Conservation (phyloP, 2,888 invertebrate species). For the Anaspis maculata region DNA sequence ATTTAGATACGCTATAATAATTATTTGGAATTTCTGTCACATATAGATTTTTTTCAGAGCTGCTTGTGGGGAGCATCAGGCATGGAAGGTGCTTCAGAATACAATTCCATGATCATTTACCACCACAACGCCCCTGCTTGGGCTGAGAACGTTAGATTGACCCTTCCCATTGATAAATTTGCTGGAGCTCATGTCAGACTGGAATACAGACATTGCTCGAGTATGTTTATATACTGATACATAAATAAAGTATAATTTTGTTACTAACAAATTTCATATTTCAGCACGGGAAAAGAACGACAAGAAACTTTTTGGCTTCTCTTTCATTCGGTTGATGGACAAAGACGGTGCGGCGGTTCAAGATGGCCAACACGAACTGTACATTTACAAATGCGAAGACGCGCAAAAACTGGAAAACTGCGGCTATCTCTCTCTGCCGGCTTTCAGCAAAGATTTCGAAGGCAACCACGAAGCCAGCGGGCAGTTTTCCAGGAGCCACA, state of each 20-base stretch:
- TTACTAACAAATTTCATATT: conserved; percentile 23
- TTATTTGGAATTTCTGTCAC: too few species aligned
- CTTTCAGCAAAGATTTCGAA: conserved; percentile 55
- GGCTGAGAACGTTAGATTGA: conserved; percentile 81
- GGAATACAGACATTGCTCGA: conserved; percentile 90
- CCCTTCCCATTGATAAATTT: conserved; percentile 87
- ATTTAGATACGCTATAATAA: too few species aligned
- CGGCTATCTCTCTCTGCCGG: conserved; percentile 56
- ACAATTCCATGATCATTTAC: conserved; percentile 84
- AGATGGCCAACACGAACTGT: conserved; percentile 83
- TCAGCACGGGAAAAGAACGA: conserved; percentile 82
- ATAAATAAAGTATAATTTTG: too few species aligned
- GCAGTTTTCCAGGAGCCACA: conserved; percentile 69
- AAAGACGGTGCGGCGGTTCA: conserved; percentile 81
- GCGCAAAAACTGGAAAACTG: conserved; percentile 57
- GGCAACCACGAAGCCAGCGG: conserved; percentile 49
- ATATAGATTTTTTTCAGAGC: conserved; percentile 55
- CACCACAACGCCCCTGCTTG: conserved; percentile 92
- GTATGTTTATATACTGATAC: too few species aligned
- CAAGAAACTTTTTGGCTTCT: conserved; percentile 84
- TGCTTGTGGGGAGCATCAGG: conserved; percentile 86
- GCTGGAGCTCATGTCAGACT: conserved; percentile 85
- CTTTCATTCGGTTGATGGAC: conserved; percentile 85
- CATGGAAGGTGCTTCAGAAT: conserved; percentile 61
- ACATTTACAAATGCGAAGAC: conserved; percentile 90